Conservation (phyloP, 1,140 invertebrate species). For the Leptopilina clavipes region DNA sequence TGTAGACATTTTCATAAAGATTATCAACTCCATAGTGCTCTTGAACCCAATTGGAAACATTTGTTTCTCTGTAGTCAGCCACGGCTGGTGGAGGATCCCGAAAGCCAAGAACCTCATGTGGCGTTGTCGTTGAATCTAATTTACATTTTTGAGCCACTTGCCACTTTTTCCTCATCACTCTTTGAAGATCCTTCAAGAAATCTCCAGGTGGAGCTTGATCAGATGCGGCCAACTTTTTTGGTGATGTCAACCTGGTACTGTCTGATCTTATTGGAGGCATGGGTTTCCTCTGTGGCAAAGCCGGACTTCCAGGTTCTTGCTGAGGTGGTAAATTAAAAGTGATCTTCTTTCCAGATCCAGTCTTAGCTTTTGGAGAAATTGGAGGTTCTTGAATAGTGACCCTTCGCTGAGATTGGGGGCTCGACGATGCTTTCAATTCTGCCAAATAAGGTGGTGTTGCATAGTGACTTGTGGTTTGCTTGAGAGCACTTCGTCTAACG, state of each 20-base stretch:
- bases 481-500: conserved; percentile 68
- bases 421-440: conserved; percentile 70
- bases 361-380: conserved; percentile 72
- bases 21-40: conserved; percentile 87
- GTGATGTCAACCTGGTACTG: conserved; percentile 81
- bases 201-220: conserved; percentile 86
- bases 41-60: conserved; percentile 92
- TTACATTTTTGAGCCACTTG: conserved; percentile 94
- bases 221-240: conserved; percentile 83
- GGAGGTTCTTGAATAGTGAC: conserved; percentile 75
- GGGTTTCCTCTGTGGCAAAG: conserved; percentile 75
- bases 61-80: conserved; percentile 85
- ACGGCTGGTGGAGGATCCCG: conserved; percentile 82
- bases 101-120: conserved; percentile 93
- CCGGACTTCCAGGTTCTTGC: conserved; percentile 72
- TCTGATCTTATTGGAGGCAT: conserved; percentile 83
- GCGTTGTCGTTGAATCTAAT: conserved; percentile 87
- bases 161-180: conserved; percentile 96
- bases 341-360: conserved; percentile 74
- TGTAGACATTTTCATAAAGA: conserved; percentile 78
- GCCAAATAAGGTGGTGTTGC: conserved; percentile 69
- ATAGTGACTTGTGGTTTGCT: conserved; percentile 66
- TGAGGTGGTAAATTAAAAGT: conserved; percentile 75
- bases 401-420: conserved; percentile 72
- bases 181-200: conserved; percentile 90